Evolutionary conservation across 2,113 vertebrate genomes (phyloP).

Genomic region (Oncorhynchus tshawytscha): DNA sequence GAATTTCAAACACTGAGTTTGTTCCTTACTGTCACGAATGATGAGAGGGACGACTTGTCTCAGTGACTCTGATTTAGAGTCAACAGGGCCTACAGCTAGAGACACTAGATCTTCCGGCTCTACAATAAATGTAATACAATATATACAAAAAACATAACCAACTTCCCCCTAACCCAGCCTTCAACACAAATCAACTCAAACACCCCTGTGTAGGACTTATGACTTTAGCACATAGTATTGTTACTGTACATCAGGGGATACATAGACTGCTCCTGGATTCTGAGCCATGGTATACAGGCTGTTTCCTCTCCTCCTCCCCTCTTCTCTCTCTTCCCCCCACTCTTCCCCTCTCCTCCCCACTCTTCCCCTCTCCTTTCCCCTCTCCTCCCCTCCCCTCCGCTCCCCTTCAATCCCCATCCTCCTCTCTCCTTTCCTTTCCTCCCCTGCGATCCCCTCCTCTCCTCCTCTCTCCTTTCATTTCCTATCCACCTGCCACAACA

Average conservation of each 20-base stretch:
- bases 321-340: background rate
- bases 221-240: too few relatives aligned
- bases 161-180: background rate
- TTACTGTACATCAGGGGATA: too few relatives aligned
- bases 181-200: background rate
- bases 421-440: background rate
- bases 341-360: background rate
- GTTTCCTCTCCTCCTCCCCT: background rate
- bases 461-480: background rate
- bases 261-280: too few relatives aligned
- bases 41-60: too few relatives aligned
- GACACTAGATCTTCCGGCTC: background rate
- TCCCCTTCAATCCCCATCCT: background rate
- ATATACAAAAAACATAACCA: background rate
- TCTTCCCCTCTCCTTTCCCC: background rate
- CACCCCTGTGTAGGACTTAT: background rate
- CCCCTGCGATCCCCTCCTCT: background rate
- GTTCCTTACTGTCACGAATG: background rate
- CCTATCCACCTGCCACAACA: conserved; percentile 30
- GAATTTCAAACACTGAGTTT: background rate
- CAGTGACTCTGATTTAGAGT: background rate
- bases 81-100: background rate
- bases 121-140: background rate
- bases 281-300: too few relatives aligned
- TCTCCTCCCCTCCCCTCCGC: background rate